These are phyloP conservation scores for Siniperca scherzeri DNA, from an alignment of 2,797 vertebrate genomes.

Conservation along the genomic window DNA sequence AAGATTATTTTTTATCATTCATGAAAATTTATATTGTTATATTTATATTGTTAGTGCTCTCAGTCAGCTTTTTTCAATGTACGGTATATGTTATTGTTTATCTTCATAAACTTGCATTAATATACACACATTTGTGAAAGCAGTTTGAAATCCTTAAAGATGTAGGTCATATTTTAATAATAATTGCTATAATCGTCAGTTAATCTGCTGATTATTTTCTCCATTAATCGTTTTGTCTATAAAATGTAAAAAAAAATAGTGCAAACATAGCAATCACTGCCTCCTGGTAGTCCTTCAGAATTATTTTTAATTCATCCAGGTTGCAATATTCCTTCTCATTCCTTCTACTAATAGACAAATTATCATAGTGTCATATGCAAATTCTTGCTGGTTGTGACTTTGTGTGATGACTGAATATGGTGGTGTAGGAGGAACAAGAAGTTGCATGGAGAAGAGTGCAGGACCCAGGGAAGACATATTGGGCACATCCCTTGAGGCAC, in stretches of 20 bases:
- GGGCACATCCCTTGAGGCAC: conserved; percentile 28
- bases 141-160: background rate
- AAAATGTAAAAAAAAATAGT: background rate
- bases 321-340: background rate
- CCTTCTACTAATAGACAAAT: conserved; percentile 17
- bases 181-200: background rate
- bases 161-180: background rate
- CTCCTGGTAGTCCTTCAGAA: background rate
- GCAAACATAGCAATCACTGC: background rate
- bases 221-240: background rate
- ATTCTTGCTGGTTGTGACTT: conserved; percentile 30
- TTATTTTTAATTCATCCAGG: background rate
- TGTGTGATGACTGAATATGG: conserved; percentile 27
- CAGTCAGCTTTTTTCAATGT: background rate
- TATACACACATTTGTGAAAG: conserved; percentile 22
- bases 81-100: background rate
- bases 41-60: background rate
- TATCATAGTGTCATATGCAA: conserved; percentile 22
- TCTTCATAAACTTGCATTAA: conserved; percentile 14
- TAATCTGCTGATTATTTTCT: background rate
- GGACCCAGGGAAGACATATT: conserved; percentile 18
- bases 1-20: conserved; percentile 16
- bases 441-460: conserved; percentile 7
- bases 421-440: conserved; percentile 17
- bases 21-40: background rate